Conservation (phyloP, 2,888 invertebrate species). For the Acanthococcus lagerstroemiae region DNA sequence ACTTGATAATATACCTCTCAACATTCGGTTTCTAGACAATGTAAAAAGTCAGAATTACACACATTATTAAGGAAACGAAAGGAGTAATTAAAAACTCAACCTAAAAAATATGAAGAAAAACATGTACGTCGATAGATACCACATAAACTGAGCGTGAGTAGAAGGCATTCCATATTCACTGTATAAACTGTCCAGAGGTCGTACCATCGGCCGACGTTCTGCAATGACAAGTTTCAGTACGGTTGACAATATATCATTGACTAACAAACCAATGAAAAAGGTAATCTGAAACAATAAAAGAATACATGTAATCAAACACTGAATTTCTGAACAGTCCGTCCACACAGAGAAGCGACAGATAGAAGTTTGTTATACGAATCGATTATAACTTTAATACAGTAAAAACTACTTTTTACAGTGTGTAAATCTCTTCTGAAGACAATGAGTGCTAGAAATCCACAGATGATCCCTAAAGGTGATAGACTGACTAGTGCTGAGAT, state of each 20-base stretch:
- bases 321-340: not conserved
- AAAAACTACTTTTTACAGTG: conserved; percentile 77
- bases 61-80: no score
- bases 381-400: no score
- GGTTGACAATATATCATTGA: conserved; percentile 70
- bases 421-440: conserved; percentile 82
- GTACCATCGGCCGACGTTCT: conserved; percentile 64
- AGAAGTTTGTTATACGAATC: not conserved
- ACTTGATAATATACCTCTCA: not conserved
- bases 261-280: conserved; percentile 66
- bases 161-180: conserved; percentile 86
- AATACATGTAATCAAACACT: not conserved
- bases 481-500: conserved; percentile 71
- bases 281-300: conserved; percentile 54
- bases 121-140: conserved; percentile 80
- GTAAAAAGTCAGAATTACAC: no score
- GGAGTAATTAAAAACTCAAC: no score
- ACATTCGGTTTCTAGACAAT: no score
- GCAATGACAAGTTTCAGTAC: conserved; percentile 69
- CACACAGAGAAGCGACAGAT: not conserved
- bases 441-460: conserved; percentile 73
- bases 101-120: conserved; percentile 75
- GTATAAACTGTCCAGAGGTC: conserved; percentile 50
- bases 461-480: conserved; percentile 69
- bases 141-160: conserved; percentile 81